phyloP scores from a whole-genome alignment of 2,888 invertebrate genomes.

The Neria commutata region DNA sequence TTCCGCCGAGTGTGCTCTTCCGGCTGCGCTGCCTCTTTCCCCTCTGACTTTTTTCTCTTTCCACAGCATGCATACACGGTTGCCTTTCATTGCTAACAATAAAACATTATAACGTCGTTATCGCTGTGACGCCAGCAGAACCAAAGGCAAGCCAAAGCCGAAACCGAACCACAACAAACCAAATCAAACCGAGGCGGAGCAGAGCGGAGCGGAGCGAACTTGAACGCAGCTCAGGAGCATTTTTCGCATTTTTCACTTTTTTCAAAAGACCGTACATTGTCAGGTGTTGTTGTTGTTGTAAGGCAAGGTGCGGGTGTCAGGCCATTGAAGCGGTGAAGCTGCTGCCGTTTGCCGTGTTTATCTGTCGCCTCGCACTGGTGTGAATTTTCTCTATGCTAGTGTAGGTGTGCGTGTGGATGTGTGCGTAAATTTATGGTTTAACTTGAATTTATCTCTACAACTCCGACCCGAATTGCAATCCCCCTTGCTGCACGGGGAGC shows the following conservation, averaged over 20 bases:
- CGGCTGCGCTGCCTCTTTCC: not conserved
- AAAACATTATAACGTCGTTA: conserved; percentile 35
- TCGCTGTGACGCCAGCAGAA: conserved; percentile 23
- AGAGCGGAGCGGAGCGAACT: too few relatives aligned
- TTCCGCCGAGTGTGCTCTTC: not conserved
- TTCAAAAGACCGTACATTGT: not conserved
- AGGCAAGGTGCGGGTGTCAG: too few relatives aligned
- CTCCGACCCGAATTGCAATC: not conserved
- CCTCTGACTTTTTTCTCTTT: not conserved
- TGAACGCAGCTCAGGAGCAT: too few relatives aligned
- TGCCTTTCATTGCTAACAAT: conserved; percentile 16
- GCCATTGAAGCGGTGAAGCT: too few relatives aligned
- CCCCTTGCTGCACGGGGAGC: too few relatives aligned
- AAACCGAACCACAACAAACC: not conserved
- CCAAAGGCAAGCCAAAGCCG: not conserved
- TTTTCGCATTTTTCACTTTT: not conserved
- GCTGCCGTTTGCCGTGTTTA: too few relatives aligned
- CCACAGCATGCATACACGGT: not conserved
- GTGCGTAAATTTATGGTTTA: conserved; percentile 13
- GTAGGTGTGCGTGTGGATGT: not conserved
- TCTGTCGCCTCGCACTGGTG: too few relatives aligned
- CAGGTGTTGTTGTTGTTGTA: not conserved
- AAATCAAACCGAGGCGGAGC: not conserved
- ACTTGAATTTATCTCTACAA: not conserved
- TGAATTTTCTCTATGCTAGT: too few relatives aligned